Conservation (phyloP, 2,797 vertebrate species). For the Enteromius thamalakanensis region DNA sequence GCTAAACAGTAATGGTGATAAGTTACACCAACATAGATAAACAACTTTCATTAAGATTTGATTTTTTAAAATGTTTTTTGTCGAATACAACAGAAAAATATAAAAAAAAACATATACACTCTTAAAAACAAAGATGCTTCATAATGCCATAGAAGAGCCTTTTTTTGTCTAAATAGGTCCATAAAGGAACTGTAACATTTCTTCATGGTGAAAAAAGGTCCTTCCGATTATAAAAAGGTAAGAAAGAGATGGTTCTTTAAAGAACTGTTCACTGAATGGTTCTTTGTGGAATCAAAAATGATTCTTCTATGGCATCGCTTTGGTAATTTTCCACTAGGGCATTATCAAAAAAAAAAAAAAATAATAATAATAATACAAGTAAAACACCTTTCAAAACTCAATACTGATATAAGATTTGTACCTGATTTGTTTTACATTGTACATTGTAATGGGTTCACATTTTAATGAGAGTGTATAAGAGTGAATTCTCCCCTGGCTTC, state of each 20-base stretch:
- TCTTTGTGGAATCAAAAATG: neutral
- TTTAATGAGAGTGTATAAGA: neutral
- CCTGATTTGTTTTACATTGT: neutral
- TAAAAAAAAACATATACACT: neutral
- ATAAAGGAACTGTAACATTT: neutral
- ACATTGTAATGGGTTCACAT: too few species aligned
- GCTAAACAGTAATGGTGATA: neutral
- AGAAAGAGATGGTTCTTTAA: neutral
- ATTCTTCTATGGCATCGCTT: neutral
- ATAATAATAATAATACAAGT: too few species aligned
- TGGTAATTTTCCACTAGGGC: neutral
- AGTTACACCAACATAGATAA: neutral
- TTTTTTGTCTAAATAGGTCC: neutral
- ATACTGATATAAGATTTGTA: neutral
- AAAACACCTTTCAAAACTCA: too few species aligned
- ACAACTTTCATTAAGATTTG: neutral
- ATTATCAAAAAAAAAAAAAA: neutral
- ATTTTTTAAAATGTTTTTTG: neutral
- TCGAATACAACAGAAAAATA: neutral
- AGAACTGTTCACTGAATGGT: neutral
- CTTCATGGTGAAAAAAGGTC: neutral
- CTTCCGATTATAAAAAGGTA: neutral
- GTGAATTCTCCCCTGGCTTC: slow-evolving; percentile 52
- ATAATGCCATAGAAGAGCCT: neutral
- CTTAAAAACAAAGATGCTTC: neutral